Evolutionary conservation across 2,113 vertebrate genomes (phyloP).

Genomic region (Speoplatyrhinus poulsoni): DNA sequence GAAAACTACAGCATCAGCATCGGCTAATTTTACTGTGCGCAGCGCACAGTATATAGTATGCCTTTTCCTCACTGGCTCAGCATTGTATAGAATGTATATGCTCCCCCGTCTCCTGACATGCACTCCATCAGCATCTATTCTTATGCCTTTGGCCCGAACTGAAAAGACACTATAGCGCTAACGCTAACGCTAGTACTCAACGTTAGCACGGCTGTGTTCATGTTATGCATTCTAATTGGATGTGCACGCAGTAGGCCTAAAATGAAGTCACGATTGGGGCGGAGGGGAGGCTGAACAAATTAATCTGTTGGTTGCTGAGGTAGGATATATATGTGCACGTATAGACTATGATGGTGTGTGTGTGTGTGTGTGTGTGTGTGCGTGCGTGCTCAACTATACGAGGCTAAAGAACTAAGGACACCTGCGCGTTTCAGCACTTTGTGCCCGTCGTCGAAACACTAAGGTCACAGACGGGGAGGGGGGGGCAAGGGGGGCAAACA

Average conservation of each 20-base stretch:
- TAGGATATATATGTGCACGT: conserved; percentile 35
- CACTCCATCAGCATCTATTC: conserved; percentile 20
- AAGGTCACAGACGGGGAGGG: conserved; percentile 64
- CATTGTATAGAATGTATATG: conserved; percentile 28
- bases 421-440: conserved; percentile 75
- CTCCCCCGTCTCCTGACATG: conserved; percentile 13
- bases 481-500: conserved; percentile 55
- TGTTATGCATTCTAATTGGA: background rate
- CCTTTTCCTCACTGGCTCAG: conserved; percentile 55
- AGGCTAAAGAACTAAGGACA: conserved; percentile 53
- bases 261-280: background rate
- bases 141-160: conserved; percentile 18
- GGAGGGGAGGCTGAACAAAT: conserved; percentile 35
- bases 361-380: conserved; percentile 13
- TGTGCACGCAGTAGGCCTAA: background rate
- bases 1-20: conserved; percentile 70
- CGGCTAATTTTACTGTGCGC: conserved; percentile 68
- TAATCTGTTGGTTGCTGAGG: conserved; percentile 31
- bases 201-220: too few species aligned
- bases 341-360: background rate
- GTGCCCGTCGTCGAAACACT: conserved; percentile 56
- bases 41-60: conserved; percentile 27
- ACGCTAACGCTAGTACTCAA: too few species aligned
- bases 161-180: background rate
- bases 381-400: conserved; percentile 33